These are phyloP conservation scores for Colinus virginianus DNA, from an alignment of 2,113 vertebrate genomes.

Conservation along the genomic window DNA sequence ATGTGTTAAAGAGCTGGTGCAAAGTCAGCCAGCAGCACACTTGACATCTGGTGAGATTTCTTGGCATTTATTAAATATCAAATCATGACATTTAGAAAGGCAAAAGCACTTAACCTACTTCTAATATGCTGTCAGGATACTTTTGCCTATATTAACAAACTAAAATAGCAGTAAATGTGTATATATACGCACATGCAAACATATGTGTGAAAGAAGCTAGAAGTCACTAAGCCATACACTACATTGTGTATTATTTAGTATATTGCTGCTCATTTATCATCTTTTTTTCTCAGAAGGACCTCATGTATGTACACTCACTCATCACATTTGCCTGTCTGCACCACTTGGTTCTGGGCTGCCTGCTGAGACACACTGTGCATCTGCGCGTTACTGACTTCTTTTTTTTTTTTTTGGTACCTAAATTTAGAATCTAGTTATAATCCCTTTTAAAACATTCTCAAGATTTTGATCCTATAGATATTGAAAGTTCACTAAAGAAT, in stretches of 20 bases:
- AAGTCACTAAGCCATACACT: not conserved
- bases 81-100: constrained; percentile 21
- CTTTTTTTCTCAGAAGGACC: not conserved
- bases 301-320: not conserved
- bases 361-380: not conserved
- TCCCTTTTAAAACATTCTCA: not conserved
- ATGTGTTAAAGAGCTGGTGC: not conserved
- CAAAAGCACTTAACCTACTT: not conserved
- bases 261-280: not conserved
- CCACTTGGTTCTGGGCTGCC: not conserved
- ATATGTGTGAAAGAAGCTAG: not conserved
- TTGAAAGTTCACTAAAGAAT: not conserved
- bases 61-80: constrained; percentile 46
- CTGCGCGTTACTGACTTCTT: not conserved
- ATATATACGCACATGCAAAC: not conserved
- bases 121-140: constrained; percentile 11
- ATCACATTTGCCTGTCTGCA: not conserved
- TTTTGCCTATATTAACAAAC: not conserved
- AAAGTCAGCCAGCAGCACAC: not conserved
- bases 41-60: constrained; percentile 7
- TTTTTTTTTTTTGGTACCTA: fast-evolving
- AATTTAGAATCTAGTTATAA: not conserved
- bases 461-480: not conserved
- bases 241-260: not conserved
- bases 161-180: not conserved